phyloP scores from a whole-genome alignment of 2,888 invertebrate genomes.

The Pseudoips prasinana region DNA sequence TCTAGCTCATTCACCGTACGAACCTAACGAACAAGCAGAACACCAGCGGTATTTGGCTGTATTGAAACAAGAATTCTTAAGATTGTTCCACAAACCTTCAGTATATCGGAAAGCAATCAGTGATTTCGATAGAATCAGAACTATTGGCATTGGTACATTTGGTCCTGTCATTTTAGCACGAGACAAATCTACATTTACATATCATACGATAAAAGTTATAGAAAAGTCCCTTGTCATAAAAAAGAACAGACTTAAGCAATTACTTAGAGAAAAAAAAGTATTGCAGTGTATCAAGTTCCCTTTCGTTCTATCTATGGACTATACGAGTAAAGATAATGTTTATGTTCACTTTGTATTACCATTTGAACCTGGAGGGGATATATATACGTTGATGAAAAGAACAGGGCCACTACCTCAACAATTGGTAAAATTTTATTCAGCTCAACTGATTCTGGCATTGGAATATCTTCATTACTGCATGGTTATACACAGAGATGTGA shows the following conservation, averaged over 20 bases:
- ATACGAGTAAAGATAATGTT: conserved; percentile 90
- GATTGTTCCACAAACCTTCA: conserved; percentile 27
- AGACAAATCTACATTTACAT: conserved; percentile 82
- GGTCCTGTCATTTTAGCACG: conserved; percentile 89
- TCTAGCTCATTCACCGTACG: too few species aligned
- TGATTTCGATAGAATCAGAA: conserved; percentile 88
- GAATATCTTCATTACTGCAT: conserved; percentile 94
- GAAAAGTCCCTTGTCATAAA: conserved; percentile 91
- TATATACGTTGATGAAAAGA: conserved; percentile 87
- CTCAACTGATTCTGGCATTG: conserved; percentile 92
- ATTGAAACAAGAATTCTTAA: conserved; percentile 55
- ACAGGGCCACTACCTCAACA: conserved; percentile 85
- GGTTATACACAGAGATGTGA: conserved; percentile 93
- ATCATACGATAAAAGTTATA: conserved; percentile 93
- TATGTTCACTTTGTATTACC: conserved; percentile 91
- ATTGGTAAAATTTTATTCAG: conserved; percentile 91
- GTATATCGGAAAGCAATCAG: conserved; percentile 45
- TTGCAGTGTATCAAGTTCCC: conserved; percentile 91
- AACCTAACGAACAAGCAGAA: too few species aligned
- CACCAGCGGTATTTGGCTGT: conserved; percentile 53
- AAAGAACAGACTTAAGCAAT: conserved; percentile 91
- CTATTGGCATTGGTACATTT: conserved; percentile 92
- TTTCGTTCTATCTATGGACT: conserved; percentile 90
- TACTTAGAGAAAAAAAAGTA: conserved; percentile 92
- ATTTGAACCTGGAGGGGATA: conserved; percentile 91